Base-by-base conservation (phyloP, 1,140 invertebrate genomes). In the Polypedilum vanderplanki region DNA sequence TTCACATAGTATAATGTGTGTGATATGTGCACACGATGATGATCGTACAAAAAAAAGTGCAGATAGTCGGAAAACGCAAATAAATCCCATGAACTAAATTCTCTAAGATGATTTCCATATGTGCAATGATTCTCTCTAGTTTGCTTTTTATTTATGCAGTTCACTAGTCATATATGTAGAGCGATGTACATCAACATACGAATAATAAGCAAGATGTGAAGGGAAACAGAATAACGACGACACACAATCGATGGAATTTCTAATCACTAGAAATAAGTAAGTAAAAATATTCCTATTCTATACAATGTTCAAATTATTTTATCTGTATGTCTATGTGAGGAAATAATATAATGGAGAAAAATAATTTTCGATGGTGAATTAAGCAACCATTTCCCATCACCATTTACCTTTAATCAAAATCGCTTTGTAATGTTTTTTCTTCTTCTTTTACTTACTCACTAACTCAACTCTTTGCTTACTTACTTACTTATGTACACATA, bases 41-140 rank as follows among this genome's bases (percentile, higher is more conserved):
- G 41, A 46, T 8, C 9, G 41, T 10, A 46, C 9, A 46, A 46
- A 10, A 8, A 46, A 46, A 15, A 10, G 41, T 46, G 41, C 1
- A 46, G 1, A 3, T 10, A 46, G 41, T 12, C n/a, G 12, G 8
- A 4, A 57, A 57, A 57, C 46, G 46, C 46, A 70, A 70, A 70
- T 18, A 70, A 22, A 70, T 70, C 65, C 18, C 65, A 18, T 70
- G 65, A 70, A 22, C 65, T 70, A 70, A 70, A 70, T 70, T 70
- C 65, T 18, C 8, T 70, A 18, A 70, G 65, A 70, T 70, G 65
- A 70, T 70, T 70, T 70, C 65, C 65, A 70, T 70, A 70, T 70
- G 65, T 22, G 20, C 65, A 70, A 70, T 57, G 65, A 67, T 67
- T 67, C 18, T 67, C 3, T 67, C 18, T n/a, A n/a, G n/a, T 3